Percentiles rank a stretch among this genome's conserved stretches.
phyloP scores from a whole-genome alignment of 2,113 vertebrate species.

The Pomatorhinus ruficollis region DNA sequence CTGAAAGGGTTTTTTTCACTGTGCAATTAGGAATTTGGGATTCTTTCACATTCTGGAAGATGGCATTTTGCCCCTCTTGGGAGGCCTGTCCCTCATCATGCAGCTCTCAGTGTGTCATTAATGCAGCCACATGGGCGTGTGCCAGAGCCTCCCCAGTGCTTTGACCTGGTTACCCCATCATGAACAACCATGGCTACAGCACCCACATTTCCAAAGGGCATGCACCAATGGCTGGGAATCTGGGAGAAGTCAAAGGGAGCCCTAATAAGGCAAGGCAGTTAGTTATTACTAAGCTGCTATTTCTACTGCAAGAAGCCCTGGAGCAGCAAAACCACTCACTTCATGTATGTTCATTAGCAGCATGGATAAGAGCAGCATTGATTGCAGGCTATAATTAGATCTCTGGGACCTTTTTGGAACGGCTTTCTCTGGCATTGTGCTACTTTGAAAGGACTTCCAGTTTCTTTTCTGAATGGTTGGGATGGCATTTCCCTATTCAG shows the following conservation, averaged over 20 bases:
- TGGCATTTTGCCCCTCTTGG: not conserved
- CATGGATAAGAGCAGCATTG: slow-evolving; percentile 31
- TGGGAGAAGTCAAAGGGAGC: not conserved
- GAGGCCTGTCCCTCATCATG: not conserved
- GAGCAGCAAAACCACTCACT: slow-evolving; percentile 24
- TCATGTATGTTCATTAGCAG: slow-evolving; percentile 39
- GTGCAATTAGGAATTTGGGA: not conserved
- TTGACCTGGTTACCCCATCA: not conserved
- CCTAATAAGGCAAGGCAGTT: not conserved
- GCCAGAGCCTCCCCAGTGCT: not conserved
- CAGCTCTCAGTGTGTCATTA: not conserved
- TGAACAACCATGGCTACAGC: not conserved
- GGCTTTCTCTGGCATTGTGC: slow-evolving; percentile 19
- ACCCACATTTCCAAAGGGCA: not conserved
- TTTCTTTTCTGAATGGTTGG: slow-evolving; percentile 25
- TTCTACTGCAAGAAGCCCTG: slow-evolving; percentile 19
- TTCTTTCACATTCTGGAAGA: not conserved
- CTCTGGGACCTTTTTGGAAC: not conserved
- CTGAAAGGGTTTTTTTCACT: not conserved
- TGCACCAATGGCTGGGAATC: slow-evolving; percentile 2
- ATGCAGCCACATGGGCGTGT: not conserved
- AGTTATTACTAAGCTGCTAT: slow-evolving; percentile 4
- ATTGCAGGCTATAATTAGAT: slow-evolving; percentile 51
- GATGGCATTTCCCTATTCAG: slow-evolving; percentile 60
- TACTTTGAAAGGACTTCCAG: slow-evolving; percentile 30